Evolutionary conservation across 2,113 vertebrate genomes (phyloP), one percentile per base, ranked within the genome.

Genomic region (Serinus canaria): DNA sequence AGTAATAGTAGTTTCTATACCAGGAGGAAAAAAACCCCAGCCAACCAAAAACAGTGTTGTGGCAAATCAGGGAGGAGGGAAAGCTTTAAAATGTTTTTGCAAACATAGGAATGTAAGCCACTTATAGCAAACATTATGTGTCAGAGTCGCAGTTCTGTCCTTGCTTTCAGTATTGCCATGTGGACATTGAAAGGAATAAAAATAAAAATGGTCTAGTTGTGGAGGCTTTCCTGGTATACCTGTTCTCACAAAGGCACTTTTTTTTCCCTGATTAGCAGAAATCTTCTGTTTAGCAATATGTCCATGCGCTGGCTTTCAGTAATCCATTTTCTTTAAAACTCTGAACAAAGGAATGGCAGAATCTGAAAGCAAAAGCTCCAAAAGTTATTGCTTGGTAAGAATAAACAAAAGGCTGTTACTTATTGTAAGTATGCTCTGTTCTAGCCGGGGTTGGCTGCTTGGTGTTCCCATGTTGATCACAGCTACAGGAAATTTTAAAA

Each of bases 1-100:
- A 47, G 9, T 68, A 56, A 23, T 12, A 52, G 31, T 16, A 67
- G 22, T 43, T 89, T 70, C 30, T 46, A 5, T 37, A 37, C 18
- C 31, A 27, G 11, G 18, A 28, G 37, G 5, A 0, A 9, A 37
- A 70, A 37, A 0, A 0, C 13, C 4, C 8, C 39, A 60, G 1
- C 8, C 39, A 43, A 77, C 15, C 46, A 33, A 55, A 63, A 67
- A 5, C 3, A 24, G 3, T 33, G 21, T 19, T 49, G 12, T 49
- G n/a, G 19, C 23, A 56, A 52, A 47, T 33, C 1, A 2, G 8
- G 11, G 24, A 10, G 4, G 12, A 11, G 15, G 7, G 4, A 8
- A 20, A 63, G 18, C 22, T 78, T 47, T 24, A 37, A 59, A 31
- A 33, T 33, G 6, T 8, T 60, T 83, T 69, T 66, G 31, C 31